These are phyloP conservation scores for Zapornia atra DNA, from an alignment of 2,113 vertebrate species.

Conservation along the genomic window DNA sequence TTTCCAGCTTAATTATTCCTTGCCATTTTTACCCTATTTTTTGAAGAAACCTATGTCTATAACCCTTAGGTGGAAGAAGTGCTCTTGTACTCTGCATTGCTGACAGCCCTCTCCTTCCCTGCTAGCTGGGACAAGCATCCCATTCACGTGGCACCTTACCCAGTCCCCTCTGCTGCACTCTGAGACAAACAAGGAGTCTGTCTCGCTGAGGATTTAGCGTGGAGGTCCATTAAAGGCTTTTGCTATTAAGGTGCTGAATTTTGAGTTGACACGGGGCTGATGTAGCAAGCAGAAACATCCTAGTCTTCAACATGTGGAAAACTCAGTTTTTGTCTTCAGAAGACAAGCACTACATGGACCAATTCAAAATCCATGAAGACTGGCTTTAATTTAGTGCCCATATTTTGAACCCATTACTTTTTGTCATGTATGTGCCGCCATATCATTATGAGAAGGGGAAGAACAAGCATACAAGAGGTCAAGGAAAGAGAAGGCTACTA, in stretches of 20 bases:
- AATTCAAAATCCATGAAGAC: not conserved
- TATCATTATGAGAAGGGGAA: not conserved
- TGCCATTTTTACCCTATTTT: not conserved
- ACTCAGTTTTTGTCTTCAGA: not conserved
- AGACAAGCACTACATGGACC: not conserved
- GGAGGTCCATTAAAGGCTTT: not conserved
- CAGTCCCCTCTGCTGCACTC: accelerated
- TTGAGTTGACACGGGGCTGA: not conserved
- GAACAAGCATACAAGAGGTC: not conserved
- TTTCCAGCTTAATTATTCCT: not conserved
- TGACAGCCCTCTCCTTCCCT: not conserved
- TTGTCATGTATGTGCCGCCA: not conserved
- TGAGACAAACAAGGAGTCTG: not conserved
- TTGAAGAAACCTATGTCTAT: not conserved
- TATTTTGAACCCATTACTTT: not conserved
- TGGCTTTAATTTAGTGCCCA: not conserved
- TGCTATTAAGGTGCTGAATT: not conserved
- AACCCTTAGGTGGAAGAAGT: not conserved
- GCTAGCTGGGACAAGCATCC: not conserved
- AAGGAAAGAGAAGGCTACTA: not conserved
- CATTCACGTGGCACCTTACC: not conserved
- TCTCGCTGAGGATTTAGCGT: not conserved
- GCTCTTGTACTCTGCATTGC: not conserved
- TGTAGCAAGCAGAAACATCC: not conserved
- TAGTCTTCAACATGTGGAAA: not conserved